Evolutionary conservation across 2,113 vertebrate genomes (phyloP), one percentile per base, ranked within the genome.

Genomic region (Pungitius pungitius): DNA sequence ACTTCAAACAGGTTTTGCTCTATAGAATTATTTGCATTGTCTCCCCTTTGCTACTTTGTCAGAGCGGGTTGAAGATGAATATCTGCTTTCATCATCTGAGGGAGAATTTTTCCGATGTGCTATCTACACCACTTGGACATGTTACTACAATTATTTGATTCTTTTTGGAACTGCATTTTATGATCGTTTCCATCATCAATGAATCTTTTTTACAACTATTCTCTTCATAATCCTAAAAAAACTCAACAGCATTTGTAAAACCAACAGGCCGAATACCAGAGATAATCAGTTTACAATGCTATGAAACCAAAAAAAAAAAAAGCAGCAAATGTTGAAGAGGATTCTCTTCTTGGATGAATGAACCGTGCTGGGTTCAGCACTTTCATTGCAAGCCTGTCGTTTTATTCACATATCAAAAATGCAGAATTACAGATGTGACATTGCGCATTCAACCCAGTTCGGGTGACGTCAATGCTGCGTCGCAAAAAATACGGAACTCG

Each of bases 11-110:
- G 30, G 27, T 57, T 64, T 52, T 55, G 30, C 24, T 55, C 49
- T 69, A 78, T 58, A 75, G 22, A 67, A 75, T 8, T 30, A 64
- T 79, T 81, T 43, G 17, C 14, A 45, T 37, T 17, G 17, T 18
- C 7, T 40, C 14, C 15, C 18, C 20, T 78, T 72, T 63, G 8
- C 30, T 42, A 8, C 18, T 39, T 77, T 6, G 43, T 57, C 14
- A 59, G 13, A 57, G 8, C 1, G 39, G 56, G 30, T 39, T 57
- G 15, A 3, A 2, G 13, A 17, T 43, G 56, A 70, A 75, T 42
- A 69, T 11, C 33, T 3, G 3, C 54, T 73, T 61, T 79, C 57
- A 81, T 63, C 17, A 42, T 24, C 10, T 18, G 24, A 54, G 12
- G 51, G 15, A 54, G 24, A 1, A 15, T 15, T 18, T 33, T 13